Conservation (phyloP, 2,113 vertebrate species). For the Poeciliopsis prolifica region DNA sequence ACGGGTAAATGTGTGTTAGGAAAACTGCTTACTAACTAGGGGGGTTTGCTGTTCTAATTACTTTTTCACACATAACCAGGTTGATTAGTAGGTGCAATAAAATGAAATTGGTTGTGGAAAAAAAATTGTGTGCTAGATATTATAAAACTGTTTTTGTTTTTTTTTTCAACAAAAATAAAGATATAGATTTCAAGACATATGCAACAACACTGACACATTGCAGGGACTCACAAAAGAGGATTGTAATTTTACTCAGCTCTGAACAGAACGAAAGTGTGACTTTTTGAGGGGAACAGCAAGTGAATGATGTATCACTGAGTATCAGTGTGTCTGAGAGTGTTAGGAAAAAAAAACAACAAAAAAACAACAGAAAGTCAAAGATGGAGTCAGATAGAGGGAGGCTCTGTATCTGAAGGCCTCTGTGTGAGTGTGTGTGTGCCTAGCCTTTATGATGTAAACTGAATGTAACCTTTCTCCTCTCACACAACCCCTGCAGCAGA, state of each 20-base stretch:
- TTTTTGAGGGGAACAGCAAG: constrained; percentile 26
- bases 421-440: constrained; percentile 49
- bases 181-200: background rate
- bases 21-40: too few species aligned
- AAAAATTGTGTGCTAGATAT: too few species aligned
- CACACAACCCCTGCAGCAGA: constrained; percentile 65
- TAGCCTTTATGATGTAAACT: constrained; percentile 76
- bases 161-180: background rate
- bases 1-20: too few species aligned
- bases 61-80: background rate
- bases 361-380: constrained; percentile 46
- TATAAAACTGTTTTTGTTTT: background rate
- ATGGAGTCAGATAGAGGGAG: constrained; percentile 33
- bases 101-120: background rate
- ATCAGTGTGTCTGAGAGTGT: constrained; percentile 42
- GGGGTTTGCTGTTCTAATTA: too few species aligned
- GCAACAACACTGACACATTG: constrained; percentile 10
- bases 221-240: constrained; percentile 23
- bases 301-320: constrained; percentile 55
- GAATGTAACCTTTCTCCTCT: constrained; percentile 78
- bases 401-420: constrained; percentile 55
- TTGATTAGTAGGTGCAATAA: background rate
- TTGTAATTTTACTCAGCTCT: constrained; percentile 42
- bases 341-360: constrained; percentile 1
- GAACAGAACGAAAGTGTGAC: constrained; percentile 41